Percentiles rank a stretch among this genome's conserved stretches.
phyloP scores from a whole-genome alignment of 2,888 invertebrate species.

The Chrysodeixis includens region DNA sequence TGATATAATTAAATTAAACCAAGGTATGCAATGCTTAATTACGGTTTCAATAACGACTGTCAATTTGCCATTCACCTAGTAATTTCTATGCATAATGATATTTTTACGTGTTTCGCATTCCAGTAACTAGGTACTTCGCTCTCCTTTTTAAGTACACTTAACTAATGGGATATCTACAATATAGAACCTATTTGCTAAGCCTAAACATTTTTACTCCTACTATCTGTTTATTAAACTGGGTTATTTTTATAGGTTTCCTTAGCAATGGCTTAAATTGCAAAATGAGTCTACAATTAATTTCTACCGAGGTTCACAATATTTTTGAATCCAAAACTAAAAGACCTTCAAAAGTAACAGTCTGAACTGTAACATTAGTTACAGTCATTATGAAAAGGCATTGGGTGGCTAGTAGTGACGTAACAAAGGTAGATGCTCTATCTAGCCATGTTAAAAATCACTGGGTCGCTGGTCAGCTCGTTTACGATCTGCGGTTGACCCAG shows the following conservation, averaged over 20 bases:
- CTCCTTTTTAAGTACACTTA: background rate
- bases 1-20: background rate
- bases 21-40: background rate
- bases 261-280: no score
- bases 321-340: no score
- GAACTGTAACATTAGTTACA: background rate
- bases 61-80: background rate
- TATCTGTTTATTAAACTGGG: no score
- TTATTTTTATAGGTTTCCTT: no score
- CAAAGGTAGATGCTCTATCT: slow-evolving; percentile 10
- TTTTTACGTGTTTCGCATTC: background rate
- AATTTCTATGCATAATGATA: background rate
- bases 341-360: no score
- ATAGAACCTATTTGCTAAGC: background rate
- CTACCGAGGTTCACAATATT: no score
- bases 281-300: no score
- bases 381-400: background rate
- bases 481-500: slow-evolving; percentile 54
- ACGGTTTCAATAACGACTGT: background rate
- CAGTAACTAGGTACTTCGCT: no score
- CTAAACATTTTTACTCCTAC: no score
- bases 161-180: no score
- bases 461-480: slow-evolving; percentile 45
- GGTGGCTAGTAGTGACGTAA: background rate
- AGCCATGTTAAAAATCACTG: slow-evolving; percentile 44